Conservation (phyloP, 2,113 vertebrate genomes). For the Salminus brasiliensis region DNA sequence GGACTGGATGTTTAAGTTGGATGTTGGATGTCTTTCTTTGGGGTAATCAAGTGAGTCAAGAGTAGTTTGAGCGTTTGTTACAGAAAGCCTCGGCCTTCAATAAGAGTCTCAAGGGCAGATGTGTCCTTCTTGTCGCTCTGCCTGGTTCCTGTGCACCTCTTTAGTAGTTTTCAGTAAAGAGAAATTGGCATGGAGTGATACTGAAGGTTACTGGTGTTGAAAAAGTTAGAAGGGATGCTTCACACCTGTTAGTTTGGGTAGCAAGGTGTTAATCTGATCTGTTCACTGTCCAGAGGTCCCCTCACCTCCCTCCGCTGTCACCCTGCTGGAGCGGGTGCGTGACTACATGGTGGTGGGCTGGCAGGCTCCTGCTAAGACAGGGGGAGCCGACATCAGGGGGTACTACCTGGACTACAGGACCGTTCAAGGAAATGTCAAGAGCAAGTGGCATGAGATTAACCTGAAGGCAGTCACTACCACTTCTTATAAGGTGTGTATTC, state of each 20-base stretch:
- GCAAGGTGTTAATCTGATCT: neutral
- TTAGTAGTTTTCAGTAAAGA: too few relatives aligned
- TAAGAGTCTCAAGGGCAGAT: too few relatives aligned
- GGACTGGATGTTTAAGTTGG: too few relatives aligned
- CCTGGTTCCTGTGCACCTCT: too few relatives aligned
- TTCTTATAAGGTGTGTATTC: constrained; percentile 87
- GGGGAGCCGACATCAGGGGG: constrained; percentile 88
- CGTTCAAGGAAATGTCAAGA: constrained; percentile 78
- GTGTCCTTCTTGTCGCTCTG: too few relatives aligned
- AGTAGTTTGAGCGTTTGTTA: too few relatives aligned
- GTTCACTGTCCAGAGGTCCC: constrained; percentile 78
- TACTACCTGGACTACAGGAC: constrained; percentile 94
- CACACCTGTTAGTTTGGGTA: neutral
- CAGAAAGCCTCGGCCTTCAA: too few relatives aligned
- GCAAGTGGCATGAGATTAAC: constrained; percentile 93
- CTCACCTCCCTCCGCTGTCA: constrained; percentile 81
- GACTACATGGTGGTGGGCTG: constrained; percentile 92
- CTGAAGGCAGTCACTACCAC: constrained; percentile 82
- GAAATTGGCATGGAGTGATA: too few relatives aligned
- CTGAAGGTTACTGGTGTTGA: too few relatives aligned
- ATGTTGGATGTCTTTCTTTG: too few relatives aligned
- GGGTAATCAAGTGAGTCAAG: too few relatives aligned
- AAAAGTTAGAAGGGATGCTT: neutral
- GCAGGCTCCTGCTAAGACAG: constrained; percentile 80
- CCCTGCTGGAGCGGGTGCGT: constrained; percentile 84